These are phyloP conservation scores for Xestia c-nigrum DNA, from an alignment of 2,888 invertebrate genomes.

Conservation along the genomic window DNA sequence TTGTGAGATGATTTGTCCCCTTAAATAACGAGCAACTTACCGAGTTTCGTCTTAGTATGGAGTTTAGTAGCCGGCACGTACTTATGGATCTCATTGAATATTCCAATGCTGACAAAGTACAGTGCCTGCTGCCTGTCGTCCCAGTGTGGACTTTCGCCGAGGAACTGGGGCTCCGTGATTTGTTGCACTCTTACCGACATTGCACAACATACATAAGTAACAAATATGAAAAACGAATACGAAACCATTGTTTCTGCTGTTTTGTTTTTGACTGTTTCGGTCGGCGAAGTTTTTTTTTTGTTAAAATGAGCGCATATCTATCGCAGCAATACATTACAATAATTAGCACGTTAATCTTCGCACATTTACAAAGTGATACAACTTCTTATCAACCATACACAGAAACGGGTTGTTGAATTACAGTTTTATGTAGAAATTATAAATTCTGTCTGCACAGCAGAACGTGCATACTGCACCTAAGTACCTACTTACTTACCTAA, in stretches of 20 bases:
- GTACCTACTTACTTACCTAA: no score
- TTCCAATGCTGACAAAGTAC: constrained; percentile 92
- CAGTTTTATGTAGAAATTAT: not conserved
- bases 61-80: constrained; percentile 87
- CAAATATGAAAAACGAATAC: not conserved
- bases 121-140: constrained; percentile 90
- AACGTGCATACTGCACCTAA: not conserved
- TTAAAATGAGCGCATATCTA: not conserved
- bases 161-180: constrained; percentile 83
- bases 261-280: not conserved
- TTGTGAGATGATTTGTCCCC: not conserved
- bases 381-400: not conserved
- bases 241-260: not conserved
- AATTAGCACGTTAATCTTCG: not conserved
- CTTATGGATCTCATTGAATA: constrained; percentile 84
- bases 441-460: not conserved
- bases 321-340: not conserved
- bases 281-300: not conserved
- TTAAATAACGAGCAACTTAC: constrained; percentile 73
- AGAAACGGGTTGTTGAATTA: not conserved
- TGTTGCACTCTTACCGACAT: constrained; percentile 81
- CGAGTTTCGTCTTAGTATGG: constrained; percentile 88
- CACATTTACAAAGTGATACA: not conserved
- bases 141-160: constrained; percentile 94
- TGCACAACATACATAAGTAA: not conserved